Evolutionary conservation across 2,113 vertebrate genomes (phyloP).

Genomic region (Sorex araneus): DNA sequence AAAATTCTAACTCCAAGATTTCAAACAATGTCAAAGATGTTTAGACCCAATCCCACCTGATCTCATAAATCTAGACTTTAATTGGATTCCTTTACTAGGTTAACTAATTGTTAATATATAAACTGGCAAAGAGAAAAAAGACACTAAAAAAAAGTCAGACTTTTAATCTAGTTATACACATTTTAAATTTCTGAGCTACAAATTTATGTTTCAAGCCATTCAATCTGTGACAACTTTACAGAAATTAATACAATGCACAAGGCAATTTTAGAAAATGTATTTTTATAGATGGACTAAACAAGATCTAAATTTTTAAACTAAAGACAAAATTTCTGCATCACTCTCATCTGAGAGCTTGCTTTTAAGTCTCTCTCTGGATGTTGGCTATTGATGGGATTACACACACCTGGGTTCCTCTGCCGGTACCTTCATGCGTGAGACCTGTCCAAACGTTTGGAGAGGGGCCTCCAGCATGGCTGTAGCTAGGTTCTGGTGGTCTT

Average conservation of each 20-base stretch:
- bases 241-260: background rate
- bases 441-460: too few relatives aligned
- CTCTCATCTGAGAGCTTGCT: too few relatives aligned
- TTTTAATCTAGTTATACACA: too few relatives aligned
- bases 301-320: background rate
- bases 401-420: too few relatives aligned
- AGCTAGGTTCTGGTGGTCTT: too few relatives aligned
- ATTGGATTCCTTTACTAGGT: background rate
- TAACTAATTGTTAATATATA: background rate
- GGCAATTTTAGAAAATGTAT: background rate
- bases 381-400: too few relatives aligned
- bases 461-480: too few relatives aligned
- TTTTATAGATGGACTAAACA: background rate
- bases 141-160: background rate
- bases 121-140: background rate
- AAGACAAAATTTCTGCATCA: background rate
- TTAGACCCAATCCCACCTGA: background rate
- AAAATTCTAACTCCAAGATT: background rate
- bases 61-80: background rate
- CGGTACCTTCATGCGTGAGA: too few relatives aligned
- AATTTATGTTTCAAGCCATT: background rate
- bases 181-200: background rate
- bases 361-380: too few relatives aligned
- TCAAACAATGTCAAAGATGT: background rate
- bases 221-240: background rate